These are phyloP conservation scores for Drosophila stalkeri DNA, from an alignment of 2,888 invertebrate genomes.

Conservation along the genomic window DNA sequence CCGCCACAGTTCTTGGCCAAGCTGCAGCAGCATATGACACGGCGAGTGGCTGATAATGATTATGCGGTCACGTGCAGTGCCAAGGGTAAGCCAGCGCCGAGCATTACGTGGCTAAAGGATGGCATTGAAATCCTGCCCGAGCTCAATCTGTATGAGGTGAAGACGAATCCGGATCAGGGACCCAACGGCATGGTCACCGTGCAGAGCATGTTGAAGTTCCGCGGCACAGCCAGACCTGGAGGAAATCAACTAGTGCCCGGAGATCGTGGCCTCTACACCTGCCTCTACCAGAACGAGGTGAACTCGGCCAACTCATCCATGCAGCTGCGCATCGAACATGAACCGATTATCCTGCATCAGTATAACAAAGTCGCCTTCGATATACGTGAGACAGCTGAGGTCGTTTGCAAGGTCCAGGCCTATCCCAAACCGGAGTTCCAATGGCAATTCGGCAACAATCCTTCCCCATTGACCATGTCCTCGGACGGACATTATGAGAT, in stretches of 20 bases:
- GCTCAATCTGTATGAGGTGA: slow-evolving; percentile 92
- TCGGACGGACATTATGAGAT: slow-evolving; percentile 95
- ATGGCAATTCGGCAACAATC: slow-evolving; percentile 93
- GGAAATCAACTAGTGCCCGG: slow-evolving; percentile 92
- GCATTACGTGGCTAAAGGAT: slow-evolving; percentile 94
- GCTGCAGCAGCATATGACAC: slow-evolving; percentile 92
- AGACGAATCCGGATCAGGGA: slow-evolving; percentile 91
- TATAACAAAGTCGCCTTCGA: slow-evolving; percentile 96
- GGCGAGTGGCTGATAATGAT: slow-evolving; percentile 91
- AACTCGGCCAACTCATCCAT: slow-evolving; percentile 94
- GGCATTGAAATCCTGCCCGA: slow-evolving; percentile 92
- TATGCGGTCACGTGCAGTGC: slow-evolving; percentile 94
- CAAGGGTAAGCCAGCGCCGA: slow-evolving; percentile 94
- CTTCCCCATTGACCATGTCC: slow-evolving; percentile 90
- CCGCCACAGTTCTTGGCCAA: slow-evolving; percentile 94
- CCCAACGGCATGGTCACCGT: slow-evolving; percentile 93
- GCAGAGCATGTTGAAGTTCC: slow-evolving; percentile 92
- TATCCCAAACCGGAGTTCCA: slow-evolving; percentile 97
- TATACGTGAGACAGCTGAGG: slow-evolving; percentile 92
- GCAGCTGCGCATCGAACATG: slow-evolving; percentile 96
- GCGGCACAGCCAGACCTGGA: slow-evolving; percentile 91
- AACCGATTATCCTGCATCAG: slow-evolving; percentile 93
- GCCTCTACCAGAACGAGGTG: slow-evolving; percentile 95
- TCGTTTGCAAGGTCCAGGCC: slow-evolving; percentile 94
- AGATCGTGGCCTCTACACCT: slow-evolving; percentile 94